Evolutionary conservation across 2,888 invertebrate genomes (phyloP).

Genomic region (Pomacea canaliculata): DNA sequence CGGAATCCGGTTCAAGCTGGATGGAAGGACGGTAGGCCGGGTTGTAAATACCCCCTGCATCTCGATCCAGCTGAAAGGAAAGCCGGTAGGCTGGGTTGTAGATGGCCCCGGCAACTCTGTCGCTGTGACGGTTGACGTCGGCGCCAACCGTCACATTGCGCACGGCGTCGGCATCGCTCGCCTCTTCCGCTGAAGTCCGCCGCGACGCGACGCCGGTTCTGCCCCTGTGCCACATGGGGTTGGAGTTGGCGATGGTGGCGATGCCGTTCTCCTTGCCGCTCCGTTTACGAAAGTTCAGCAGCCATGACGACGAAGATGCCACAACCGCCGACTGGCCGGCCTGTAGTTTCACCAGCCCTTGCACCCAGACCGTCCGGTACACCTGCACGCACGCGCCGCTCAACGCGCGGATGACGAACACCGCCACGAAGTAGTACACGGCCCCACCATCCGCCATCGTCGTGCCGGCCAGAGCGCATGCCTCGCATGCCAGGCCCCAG

Average conservation of each 20-base stretch:
- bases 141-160: too few species aligned
- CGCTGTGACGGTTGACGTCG: neutral
- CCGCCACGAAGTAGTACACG: constrained; percentile 46
- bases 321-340: constrained; percentile 14
- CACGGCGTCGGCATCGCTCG: neutral
- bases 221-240: constrained; percentile 19
- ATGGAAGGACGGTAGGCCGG: constrained; percentile 16
- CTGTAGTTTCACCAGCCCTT: constrained; percentile 36
- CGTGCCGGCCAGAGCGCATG: constrained; percentile 30
- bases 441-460: constrained; percentile 29
- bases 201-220: neutral
- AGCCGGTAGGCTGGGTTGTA: constrained; percentile 17
- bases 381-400: constrained; percentile 50
- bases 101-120: neutral
- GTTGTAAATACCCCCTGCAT: constrained; percentile 5
- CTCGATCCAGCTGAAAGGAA: constrained; percentile 3
- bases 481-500: constrained; percentile 38
- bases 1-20: constrained; percentile 2
- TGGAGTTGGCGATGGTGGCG: constrained; percentile 28
- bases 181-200: neutral
- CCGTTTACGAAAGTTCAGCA: neutral
- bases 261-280: constrained; percentile 16
- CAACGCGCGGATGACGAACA: constrained; percentile 50
- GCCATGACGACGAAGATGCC: neutral
- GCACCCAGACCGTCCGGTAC: constrained; percentile 43